phyloP scores from a whole-genome alignment of 2,113 vertebrate species.

The Narcine bancroftii region DNA sequence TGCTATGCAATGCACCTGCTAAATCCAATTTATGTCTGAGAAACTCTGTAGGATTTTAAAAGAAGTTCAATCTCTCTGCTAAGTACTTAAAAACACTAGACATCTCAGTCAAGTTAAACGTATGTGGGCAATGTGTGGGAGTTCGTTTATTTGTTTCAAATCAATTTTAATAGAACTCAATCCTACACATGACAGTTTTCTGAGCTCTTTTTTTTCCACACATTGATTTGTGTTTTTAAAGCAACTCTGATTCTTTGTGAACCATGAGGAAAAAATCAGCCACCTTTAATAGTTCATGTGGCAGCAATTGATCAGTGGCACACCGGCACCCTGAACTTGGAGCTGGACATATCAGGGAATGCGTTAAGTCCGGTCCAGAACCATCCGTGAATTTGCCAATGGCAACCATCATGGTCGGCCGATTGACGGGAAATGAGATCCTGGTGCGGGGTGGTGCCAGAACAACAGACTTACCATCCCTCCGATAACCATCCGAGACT shows the following conservation, averaged over 20 bases:
- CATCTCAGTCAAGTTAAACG: neutral
- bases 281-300: no score
- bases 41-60: no score
- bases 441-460: no score
- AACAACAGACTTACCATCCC: no score
- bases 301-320: no score
- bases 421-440: no score
- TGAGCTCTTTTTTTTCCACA: neutral
- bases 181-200: neutral
- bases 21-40: neutral
- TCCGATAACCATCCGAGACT: no score
- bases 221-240: neutral
- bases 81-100: neutral
- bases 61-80: neutral
- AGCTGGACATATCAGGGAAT: no score
- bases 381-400: no score
- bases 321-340: no score
- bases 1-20: neutral
- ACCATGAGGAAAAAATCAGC: neutral
- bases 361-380: no score
- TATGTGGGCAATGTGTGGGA: slow-evolving; percentile 4
- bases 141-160: neutral
- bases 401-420: no score
- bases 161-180: slow-evolving; percentile 3
- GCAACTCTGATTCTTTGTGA: neutral